Base-by-base conservation (phyloP, 2,113 vertebrate species). In the Gymnogyps californianus region DNA sequence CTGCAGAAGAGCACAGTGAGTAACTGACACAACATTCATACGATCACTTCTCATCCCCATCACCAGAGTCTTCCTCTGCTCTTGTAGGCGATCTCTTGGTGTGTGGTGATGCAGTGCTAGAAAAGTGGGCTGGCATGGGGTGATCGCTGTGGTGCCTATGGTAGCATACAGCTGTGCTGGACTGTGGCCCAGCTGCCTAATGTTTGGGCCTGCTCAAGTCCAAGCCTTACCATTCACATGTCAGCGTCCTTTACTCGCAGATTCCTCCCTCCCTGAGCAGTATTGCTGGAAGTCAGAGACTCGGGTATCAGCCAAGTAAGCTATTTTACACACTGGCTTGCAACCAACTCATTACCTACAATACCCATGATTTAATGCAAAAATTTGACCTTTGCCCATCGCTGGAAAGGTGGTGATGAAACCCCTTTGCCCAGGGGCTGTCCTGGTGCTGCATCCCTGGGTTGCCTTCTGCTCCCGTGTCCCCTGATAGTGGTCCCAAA, bases 381-480 rank as follows among this genome's bases (percentile, higher is more conserved):
- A 96, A 71, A 57, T 15, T 13, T 55, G 57, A 52, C 57, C 70
- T 79, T 95, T 91, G 52, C 46, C 24, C 32, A 7, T 38, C 0
- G 0, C 59, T 89, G 80, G 38, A 47, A 55, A 66, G 16, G 47
- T 31, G 47, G 17, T 70, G 42, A 85, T 72, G 66, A 86, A 86
- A 71, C 25, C 11, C 5, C 31, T 62, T 95, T 67, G 36, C 47
- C 75, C 28, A 75, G 72, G 32, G 2, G 4, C 58, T 80, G 32
- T 58, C 47, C 17, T 0, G 0, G 6, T 52, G 26, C 51, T 16
- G 2, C 2, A 1, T 84, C 42, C 64, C 44, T 62, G 61, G 10
- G 13, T 42, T 87, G 65, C 25, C 49, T 65, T 59, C 66, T 76
- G 81, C 74, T 75, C 47, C 25, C 11, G 13, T 52, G 51, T 3